A percentile compares a stretch with the other conserved stretches of the same genome.
Conservation (phyloP, 2,113 vertebrate genomes). For the Scophthalmus maximus region DNA sequence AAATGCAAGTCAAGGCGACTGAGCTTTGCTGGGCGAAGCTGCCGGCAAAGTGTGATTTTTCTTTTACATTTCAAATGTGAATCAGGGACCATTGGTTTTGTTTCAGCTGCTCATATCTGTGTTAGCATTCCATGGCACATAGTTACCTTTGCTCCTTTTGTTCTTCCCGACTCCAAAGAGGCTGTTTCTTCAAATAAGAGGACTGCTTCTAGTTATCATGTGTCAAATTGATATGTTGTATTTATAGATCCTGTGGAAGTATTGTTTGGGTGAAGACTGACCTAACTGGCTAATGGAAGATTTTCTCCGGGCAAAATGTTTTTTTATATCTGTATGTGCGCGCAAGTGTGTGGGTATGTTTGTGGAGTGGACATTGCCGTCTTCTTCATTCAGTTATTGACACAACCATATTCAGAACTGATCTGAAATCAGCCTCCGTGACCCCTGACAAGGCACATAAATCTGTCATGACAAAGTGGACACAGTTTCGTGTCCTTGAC, state of each 20-base stretch:
- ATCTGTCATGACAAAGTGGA: slow-evolving; percentile 20
- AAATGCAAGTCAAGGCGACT: not conserved
- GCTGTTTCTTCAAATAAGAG: slow-evolving; percentile 28
- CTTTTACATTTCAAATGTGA: slow-evolving; percentile 9
- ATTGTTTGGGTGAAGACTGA: slow-evolving; percentile 49
- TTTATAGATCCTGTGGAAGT: slow-evolving; percentile 74
- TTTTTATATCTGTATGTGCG: slow-evolving; percentile 27
- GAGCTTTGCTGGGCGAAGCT: slow-evolving; percentile 3
- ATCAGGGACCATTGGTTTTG: not conserved
- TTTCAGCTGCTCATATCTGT: slow-evolving; percentile 10
- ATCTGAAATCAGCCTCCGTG: slow-evolving; percentile 44
- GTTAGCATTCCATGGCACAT: slow-evolving; percentile 38
- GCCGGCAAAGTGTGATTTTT: not conserved
- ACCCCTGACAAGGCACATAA: slow-evolving; percentile 59
- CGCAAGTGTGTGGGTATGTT: slow-evolving; percentile 31
- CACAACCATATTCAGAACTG: slow-evolving; percentile 41
- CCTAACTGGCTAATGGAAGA: slow-evolving; percentile 4
- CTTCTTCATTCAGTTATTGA: slow-evolving; percentile 25
- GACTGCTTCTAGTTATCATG: slow-evolving; percentile 32
- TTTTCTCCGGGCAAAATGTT: slow-evolving; percentile 26
- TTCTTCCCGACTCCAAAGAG: slow-evolving; percentile 36
- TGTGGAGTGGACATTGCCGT: slow-evolving; percentile 28
- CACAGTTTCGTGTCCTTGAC: slow-evolving; percentile 45
- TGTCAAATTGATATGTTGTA: slow-evolving; percentile 67
- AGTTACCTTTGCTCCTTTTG: slow-evolving; percentile 3